Evolutionary conservation across 2,113 vertebrate genomes (phyloP), one percentile per base, ranked within the genome.

Genomic region (Heterochromis multidens): DNA sequence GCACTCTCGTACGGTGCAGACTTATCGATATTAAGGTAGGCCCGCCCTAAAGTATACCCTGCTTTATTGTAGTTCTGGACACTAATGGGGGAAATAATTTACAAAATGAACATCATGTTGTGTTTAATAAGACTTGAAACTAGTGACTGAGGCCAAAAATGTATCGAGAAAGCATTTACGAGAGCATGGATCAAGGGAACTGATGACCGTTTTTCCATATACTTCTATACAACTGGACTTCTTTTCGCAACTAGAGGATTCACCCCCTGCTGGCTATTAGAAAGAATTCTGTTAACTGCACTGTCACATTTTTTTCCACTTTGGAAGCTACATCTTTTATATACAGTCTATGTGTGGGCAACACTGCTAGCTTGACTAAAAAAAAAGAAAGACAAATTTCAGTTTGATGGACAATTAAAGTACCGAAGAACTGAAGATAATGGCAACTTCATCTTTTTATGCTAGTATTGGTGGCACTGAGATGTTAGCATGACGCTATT

Each of bases 121-220:
- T 29, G 14, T 29, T 49, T 72, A 72, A 40, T 27, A 40, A 72
- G 25, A 72, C 25, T 29, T 72, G 40, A 72, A 72, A 49, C 9
- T 29, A 6, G 16, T 29, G 16, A 72, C 25, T 0, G 27, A 21
- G 25, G 19, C 25, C 16, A 49, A 72, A 72, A 46, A 46, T 1
- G 0, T 0, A 70, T 29, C 23, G 29, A 0, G 4, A 19, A 70
- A 70, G 14, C 19, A 43, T 46, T 46, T 46, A 27, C 2, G 1
- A 29, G 27, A 8, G 16, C 0, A 49, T 70, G 3, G 2, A 67
- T 67, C 63, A 27, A 17, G 7, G 0, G 17, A 19, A 21, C 52
- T 1, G 9, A 49, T 23, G 25, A 72, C 65, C 1, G 3, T 19
- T 49, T 72, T 27, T 10, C 6, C 43, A 5, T 46, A 49, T 12